Evolutionary conservation across 2,888 invertebrate genomes (phyloP).

Genomic region (Chaitophorus viminalis): DNA sequence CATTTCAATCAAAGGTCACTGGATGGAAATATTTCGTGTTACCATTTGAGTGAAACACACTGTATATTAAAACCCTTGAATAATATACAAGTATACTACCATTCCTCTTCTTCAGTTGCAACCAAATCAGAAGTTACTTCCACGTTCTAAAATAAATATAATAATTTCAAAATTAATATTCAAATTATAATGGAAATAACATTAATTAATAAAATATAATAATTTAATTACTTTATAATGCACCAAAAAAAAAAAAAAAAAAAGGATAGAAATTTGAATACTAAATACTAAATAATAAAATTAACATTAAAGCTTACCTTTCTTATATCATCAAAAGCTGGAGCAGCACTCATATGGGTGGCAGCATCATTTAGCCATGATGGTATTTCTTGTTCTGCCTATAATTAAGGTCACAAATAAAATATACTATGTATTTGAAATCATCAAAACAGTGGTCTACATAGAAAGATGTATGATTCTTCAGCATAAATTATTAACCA

Average conservation of each 20-base stretch:
- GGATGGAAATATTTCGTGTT: too few species aligned
- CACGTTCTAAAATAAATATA: conserved; percentile 26
- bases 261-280: not conserved
- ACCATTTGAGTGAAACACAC: too few species aligned
- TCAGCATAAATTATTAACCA: not conserved
- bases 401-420: not conserved
- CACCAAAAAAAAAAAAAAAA: not conserved
- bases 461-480: not conserved
- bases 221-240: not conserved
- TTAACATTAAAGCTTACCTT: conserved; percentile 2
- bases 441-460: not conserved
- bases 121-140: conserved; percentile 4
- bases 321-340: conserved; percentile 42
- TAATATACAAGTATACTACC: not conserved
- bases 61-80: not conserved
- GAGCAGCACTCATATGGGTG: not conserved
- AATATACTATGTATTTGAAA: not conserved
- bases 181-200: not conserved
- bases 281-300: not conserved
- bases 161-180: not conserved
- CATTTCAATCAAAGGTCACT: too few species aligned
- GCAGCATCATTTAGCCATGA: conserved; percentile 21
- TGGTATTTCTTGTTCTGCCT: conserved; percentile 55
- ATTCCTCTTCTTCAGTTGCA: conserved; percentile 32
- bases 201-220: not conserved